phyloP scores from a whole-genome alignment of 2,113 vertebrate species.

The Pachyramphus minor region DNA sequence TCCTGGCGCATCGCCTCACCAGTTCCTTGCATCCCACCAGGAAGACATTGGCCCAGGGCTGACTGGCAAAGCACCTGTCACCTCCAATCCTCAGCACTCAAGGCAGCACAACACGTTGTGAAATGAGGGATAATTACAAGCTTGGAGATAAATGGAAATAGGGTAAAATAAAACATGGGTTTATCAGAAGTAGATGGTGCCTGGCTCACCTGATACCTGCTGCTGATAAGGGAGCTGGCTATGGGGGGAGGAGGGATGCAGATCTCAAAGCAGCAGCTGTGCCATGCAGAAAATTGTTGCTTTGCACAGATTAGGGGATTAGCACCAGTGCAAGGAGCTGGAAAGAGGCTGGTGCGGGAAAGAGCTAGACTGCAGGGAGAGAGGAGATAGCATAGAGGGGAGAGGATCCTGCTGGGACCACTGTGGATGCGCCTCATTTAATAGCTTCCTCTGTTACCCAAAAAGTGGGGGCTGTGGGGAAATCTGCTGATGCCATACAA shows the following conservation, averaged over 20 bases:
- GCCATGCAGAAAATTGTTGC: slow-evolving; percentile 37
- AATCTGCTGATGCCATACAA: neutral
- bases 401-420: neutral
- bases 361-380: neutral
- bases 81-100: rapidly evolving
- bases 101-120: rapidly evolving
- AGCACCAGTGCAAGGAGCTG: slow-evolving; percentile 12
- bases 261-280: neutral
- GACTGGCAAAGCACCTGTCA: neutral
- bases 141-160: slow-evolving; percentile 33
- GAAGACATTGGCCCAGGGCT: neutral
- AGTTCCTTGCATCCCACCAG: rapidly evolving
- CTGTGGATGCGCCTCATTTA: neutral
- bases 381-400: neutral
- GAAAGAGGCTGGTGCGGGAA: slow-evolving; percentile 24
- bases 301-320: slow-evolving; percentile 62
- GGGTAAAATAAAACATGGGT: slow-evolving; percentile 31
- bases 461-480: neutral
- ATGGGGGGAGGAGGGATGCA: neutral
- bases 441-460: neutral
- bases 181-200: slow-evolving; percentile 37
- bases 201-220: slow-evolving; percentile 47
- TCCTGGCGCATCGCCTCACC: rapidly evolving
- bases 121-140: slow-evolving; percentile 1
- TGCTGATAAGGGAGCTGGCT: slow-evolving; percentile 22